A percentile compares a stretch with the other conserved stretches of the same genome.
phyloP scores from a whole-genome alignment of 2,797 vertebrate genomes.

The Coccyzus lansbergi region DNA sequence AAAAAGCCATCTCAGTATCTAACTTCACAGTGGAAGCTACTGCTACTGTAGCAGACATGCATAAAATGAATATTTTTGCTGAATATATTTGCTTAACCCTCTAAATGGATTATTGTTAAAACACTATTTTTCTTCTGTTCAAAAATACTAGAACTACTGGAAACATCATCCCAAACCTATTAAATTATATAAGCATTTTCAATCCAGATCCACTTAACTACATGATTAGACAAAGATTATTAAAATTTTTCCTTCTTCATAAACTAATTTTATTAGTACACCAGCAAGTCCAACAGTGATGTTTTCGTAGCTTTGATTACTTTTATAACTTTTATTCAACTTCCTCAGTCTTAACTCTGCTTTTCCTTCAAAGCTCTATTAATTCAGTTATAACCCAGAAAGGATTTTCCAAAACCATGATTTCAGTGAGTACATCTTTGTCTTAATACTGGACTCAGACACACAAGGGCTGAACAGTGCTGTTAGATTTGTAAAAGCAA shows the following conservation, averaged over 20 bases:
- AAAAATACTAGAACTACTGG: background rate
- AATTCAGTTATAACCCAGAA: background rate
- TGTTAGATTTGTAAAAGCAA: background rate
- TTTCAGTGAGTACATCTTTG: background rate
- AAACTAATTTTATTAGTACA: background rate
- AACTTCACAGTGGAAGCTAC: background rate
- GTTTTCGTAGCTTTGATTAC: background rate
- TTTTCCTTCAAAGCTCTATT: background rate
- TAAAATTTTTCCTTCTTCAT: background rate
- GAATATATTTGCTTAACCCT: background rate
- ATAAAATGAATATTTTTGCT: background rate
- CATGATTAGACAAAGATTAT: too few relatives aligned
- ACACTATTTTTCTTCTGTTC: background rate
- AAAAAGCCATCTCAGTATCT: background rate
- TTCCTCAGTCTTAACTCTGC: background rate
- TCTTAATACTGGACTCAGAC: background rate
- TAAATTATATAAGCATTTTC: background rate
- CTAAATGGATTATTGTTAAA: background rate
- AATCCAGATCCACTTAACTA: background rate
- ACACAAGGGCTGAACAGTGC: background rate
- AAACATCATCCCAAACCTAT: background rate
- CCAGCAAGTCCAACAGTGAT: background rate
- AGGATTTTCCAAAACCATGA: background rate
- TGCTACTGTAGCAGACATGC: fast-evolving
- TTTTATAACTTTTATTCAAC: background rate